Conservation (phyloP, 1,140 invertebrate genomes). For the Xylocopa sonorina region DNA sequence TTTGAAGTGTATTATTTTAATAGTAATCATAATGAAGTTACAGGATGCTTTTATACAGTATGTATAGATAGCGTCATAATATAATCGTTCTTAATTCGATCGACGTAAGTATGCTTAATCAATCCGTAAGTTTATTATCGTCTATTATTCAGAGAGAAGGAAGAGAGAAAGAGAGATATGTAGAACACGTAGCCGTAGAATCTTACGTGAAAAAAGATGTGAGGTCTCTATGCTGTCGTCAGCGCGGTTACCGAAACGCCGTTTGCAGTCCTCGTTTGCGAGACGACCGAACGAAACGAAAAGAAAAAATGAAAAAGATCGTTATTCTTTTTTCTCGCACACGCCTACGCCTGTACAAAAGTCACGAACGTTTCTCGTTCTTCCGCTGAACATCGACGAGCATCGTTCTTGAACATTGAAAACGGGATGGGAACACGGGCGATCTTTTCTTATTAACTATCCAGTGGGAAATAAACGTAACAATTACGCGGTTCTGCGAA, state of each 20-base stretch:
- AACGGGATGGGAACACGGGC: slow-evolving; percentile 11
- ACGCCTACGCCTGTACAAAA: slow-evolving; percentile 39
- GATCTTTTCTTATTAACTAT: slow-evolving; percentile 20
- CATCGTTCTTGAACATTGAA: slow-evolving; percentile 18
- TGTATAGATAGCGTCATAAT: slow-evolving; percentile 80
- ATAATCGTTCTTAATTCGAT: slow-evolving; percentile 74
- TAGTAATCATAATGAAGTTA: slow-evolving; percentile 80
- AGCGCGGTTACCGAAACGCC: slow-evolving; percentile 25
- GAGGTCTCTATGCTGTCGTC: slow-evolving; percentile 41
- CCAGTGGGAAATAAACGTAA: slow-evolving; percentile 34
- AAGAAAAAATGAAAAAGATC: not conserved
- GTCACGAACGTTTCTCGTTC: not conserved
- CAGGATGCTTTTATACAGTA: slow-evolving; percentile 81
- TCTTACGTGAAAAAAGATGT: slow-evolving; percentile 64
- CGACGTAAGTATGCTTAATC: slow-evolving; percentile 75
- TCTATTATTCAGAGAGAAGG: slow-evolving; percentile 67
- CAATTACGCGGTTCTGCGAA: slow-evolving; percentile 29
- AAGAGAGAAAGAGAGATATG: slow-evolving; percentile 62
- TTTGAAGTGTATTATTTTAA: slow-evolving; percentile 78
- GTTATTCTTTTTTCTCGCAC: slow-evolving; percentile 27
- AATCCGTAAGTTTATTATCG: slow-evolving; percentile 70
- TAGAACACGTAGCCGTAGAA: slow-evolving; percentile 71
- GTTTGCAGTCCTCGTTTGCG: not conserved
- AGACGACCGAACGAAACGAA: slow-evolving; percentile 22
- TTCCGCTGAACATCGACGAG: slow-evolving; percentile 11